A percentile compares a stretch with the other conserved stretches of the same genome.
Evolutionary conservation across 2,113 vertebrate species (phyloP).

Genomic region (Mustela nigripes): DNA sequence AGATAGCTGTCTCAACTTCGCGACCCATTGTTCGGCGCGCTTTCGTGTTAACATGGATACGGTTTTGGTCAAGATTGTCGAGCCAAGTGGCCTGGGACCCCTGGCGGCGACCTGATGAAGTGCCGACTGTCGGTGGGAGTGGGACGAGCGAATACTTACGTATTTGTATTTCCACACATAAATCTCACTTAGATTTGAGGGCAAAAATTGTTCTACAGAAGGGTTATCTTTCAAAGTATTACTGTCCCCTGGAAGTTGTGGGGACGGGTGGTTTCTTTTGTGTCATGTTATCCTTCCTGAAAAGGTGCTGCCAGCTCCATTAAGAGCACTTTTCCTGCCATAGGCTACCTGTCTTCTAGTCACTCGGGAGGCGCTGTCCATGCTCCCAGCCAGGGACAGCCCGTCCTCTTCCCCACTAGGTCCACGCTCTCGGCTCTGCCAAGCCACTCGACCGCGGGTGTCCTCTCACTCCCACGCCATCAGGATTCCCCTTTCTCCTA

Average conservation of each 20-base stretch:
- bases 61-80: neutral
- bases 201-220: neutral
- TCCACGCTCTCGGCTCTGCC: neutral
- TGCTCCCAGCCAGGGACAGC: neutral
- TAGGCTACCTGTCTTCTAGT: fast-evolving
- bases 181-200: neutral
- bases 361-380: neutral
- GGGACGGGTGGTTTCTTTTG: neutral
- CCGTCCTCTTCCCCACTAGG: fast-evolving
- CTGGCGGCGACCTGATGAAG: neutral
- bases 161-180: neutral
- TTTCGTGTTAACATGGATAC: neutral
- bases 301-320: neutral
- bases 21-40: fast-evolving
- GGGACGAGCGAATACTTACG: neutral
- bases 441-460: fast-evolving
- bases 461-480: fast-evolving
- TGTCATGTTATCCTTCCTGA: fast-evolving
- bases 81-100: neutral
- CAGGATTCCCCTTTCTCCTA: neutral
- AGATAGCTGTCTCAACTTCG: neutral
- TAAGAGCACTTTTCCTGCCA: neutral
- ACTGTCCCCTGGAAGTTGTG: neutral
- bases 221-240: neutral
- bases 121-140: neutral